Evolutionary conservation across 2,113 vertebrate genomes (phyloP), one percentile per base, ranked within the genome.

Genomic region (Labrus mixtus): DNA sequence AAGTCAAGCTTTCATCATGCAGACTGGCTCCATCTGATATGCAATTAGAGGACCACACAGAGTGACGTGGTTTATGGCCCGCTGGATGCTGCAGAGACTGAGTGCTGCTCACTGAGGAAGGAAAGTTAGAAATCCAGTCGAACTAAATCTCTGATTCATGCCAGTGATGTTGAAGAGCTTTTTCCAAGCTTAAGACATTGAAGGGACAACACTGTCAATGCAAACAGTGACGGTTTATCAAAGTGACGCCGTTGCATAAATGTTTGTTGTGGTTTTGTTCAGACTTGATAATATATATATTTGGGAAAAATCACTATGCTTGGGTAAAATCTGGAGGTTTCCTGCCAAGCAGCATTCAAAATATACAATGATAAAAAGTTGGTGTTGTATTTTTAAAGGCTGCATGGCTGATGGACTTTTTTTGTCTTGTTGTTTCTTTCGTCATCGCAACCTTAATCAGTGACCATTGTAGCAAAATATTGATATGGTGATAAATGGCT

Each of bases 41-140:
- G 86, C 82, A 87, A 91, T 91, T 91, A 91, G 75, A 41, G 80
- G 89, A 89, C 91, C 92, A 92, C 92, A 92, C 89, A 90, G 83
- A 75, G 78, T 57, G 89, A 82, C 73, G 84, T 77, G 87, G 75
- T 89, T 85, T 82, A 85, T 54, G 66, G 85, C 76, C 76, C 50
- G 81, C 81, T 81, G 84, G 76, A 73, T 77, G 45, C 73, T 81
- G 43, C 56, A 45, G 50, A 10, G 63, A 58, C 45, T 76, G 72
- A 55, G 72, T 22, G 76, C 73, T 57, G 63, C 62, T 41, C 53
- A 50, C 45, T 2, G 46, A 78, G 62, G 74, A 72, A 17, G 50
- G 60, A 39, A 29, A 72, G 51, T 22, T 33, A 50, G 29, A 66
- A 50, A 65, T 51, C 50, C 51, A 50, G 17, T 63, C 22, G 0